Base-by-base conservation (phyloP, 2,888 invertebrate genomes). In the Pyralis farinalis region DNA sequence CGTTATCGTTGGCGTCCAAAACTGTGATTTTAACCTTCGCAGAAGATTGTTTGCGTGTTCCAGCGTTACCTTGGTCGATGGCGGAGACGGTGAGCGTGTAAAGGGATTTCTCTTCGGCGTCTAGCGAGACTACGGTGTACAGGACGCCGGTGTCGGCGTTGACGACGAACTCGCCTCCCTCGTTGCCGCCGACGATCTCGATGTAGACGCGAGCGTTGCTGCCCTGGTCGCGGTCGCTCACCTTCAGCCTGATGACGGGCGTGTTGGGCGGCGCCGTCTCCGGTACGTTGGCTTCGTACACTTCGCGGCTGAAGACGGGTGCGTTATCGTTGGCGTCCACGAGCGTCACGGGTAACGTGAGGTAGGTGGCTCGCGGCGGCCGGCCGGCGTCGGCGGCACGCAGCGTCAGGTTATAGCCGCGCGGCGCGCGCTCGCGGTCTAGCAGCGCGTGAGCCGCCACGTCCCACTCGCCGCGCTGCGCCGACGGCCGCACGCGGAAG, bases 1-100 rank as follows among this genome's bases (percentile, higher is more conserved):
- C 95, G 77, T 98, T 98, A 77, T 98, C 98, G 79, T 99, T 98
- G 39, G 96, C 95, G 80, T 98, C 98, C 39, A 95, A 87, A 2
- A 98, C 93, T 62, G 94, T 93, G 37, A 98, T 93, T 82, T 96
- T 95, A 0, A 98, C 96, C 84, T 96, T 96, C 0, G 97, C 97
- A 0, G 97, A 96, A 3, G 96, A 96, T 70, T 96, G 96, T 61
- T 96, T 94, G 35, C 96, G 90, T 8, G 94, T 93, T 1, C 96
- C 96, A 0, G 93, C 92, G 69, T 96, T 94, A 1, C 96, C 95
- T 67, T 95, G 96, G 76, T 97, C 97, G 27, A 96, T 93, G 0
- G 97, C 97, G 6, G 96, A 95, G 7, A 98, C 96, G 0, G 97
- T 97, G 31, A 98, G 84, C 9, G 95, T 95, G 71, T 97, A 97